Percentiles rank a stretch among this genome's conserved stretches.
These are phyloP conservation scores for Sminthurinus signatus DNA, from an alignment of 1,140 invertebrate species.

Conservation along the genomic window DNA sequence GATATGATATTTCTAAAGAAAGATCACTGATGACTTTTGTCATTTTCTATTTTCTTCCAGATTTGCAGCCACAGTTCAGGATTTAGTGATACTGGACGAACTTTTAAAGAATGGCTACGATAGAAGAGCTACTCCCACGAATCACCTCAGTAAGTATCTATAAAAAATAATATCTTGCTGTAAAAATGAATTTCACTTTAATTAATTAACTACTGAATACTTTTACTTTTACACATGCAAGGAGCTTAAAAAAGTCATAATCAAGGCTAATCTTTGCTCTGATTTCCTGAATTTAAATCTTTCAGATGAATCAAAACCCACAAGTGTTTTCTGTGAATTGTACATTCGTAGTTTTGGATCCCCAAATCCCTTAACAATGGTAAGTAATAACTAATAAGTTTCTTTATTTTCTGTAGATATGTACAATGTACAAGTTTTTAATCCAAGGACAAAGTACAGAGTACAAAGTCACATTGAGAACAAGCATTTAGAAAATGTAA, in stretches of 20 bases:
- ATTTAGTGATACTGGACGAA: slow-evolving; percentile 44
- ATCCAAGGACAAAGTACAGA: too few species aligned
- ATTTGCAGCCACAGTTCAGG: slow-evolving; percentile 38
- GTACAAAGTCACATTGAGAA: too few species aligned
- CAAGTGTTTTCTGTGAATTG: slow-evolving; percentile 27
- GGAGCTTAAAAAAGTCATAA: too few species aligned
- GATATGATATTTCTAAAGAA: too few species aligned
- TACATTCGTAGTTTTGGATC: slow-evolving; percentile 21
- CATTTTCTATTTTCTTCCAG: slow-evolving; percentile 10
- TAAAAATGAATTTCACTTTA: too few species aligned
- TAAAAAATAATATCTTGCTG: not conserved
- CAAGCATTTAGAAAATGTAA: too few species aligned
- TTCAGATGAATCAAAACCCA: slow-evolving; percentile 27
- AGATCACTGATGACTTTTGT: too few species aligned
- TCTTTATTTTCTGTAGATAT: too few species aligned
- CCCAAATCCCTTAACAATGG: slow-evolving; percentile 36
- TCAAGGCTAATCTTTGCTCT: not conserved
- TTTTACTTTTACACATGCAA: too few species aligned
- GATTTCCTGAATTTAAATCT: not conserved
- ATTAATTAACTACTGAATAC: too few species aligned
- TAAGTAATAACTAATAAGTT: too few species aligned
- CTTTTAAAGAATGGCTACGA: slow-evolving; percentile 45
- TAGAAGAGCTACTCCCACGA: slow-evolving; percentile 45
- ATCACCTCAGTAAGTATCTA: slow-evolving; percentile 44
- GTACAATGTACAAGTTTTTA: too few species aligned